Conservation (phyloP, 1,140 invertebrate species). For the Phymorhynchus buccinoides region DNA sequence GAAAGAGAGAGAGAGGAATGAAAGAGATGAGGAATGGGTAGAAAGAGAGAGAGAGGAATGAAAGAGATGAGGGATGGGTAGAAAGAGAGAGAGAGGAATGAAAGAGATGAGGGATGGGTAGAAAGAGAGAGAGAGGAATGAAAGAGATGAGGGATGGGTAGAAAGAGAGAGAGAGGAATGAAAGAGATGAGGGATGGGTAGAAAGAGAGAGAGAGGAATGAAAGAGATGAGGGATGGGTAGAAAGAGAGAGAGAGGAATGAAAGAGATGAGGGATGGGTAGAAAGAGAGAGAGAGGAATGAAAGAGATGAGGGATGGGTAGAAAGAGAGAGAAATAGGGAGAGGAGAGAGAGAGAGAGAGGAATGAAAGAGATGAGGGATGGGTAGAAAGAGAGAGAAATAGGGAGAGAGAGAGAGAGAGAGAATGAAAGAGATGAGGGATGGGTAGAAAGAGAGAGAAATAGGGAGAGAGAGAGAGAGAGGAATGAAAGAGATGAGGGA, state of each 20-base stretch:
- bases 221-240: neutral
- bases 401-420: conserved; percentile 37
- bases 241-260: conserved; percentile 62
- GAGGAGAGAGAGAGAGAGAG: conserved; percentile 45
- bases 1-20: conserved; percentile 62
- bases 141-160: neutral
- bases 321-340: conserved; percentile 62
- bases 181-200: conserved; percentile 62
- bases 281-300: too few relatives aligned
- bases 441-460: conserved; percentile 29
- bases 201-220: too few relatives aligned
- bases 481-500: too few relatives aligned
- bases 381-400: neutral
- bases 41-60: too few relatives aligned
- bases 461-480: neutral
- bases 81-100: conserved; percentile 62
- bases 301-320: neutral
- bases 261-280: conserved; percentile 62
- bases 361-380: too few relatives aligned
- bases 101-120: conserved; percentile 62
- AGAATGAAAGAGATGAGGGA: conserved; percentile 65
- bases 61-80: neutral
- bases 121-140: too few relatives aligned
- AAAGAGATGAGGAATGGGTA: conserved; percentile 62
- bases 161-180: conserved; percentile 62